Evolutionary conservation across 2,113 vertebrate genomes (phyloP).

Genomic region (Condylura cristata): DNA sequence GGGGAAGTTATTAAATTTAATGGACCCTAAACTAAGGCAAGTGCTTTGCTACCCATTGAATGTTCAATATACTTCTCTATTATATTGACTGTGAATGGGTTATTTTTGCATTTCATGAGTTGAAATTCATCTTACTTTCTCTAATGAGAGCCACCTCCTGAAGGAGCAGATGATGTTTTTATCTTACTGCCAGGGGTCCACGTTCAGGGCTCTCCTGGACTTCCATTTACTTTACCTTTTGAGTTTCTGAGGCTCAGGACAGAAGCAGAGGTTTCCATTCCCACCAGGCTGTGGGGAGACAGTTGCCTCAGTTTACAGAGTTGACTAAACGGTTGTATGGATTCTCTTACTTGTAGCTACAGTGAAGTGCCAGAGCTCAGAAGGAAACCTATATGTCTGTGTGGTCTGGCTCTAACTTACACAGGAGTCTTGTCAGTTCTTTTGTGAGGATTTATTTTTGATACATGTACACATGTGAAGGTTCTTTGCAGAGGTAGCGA

Average conservation of each 20-base stretch:
- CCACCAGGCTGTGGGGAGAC: background rate
- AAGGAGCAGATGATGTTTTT: background rate
- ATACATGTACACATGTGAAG: background rate
- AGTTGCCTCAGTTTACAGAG: background rate
- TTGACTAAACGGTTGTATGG: background rate
- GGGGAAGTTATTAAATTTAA: slow-evolving; percentile 79
- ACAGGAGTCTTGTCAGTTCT: background rate
- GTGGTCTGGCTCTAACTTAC: background rate
- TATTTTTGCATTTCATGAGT: slow-evolving; percentile 41
- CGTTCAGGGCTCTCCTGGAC: background rate
- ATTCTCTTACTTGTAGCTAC: background rate
- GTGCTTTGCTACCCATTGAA: slow-evolving; percentile 50
- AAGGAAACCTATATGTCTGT: background rate
- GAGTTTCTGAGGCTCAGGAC: background rate
- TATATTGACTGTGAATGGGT: background rate
- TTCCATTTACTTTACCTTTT: background rate
- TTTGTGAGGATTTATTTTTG: slow-evolving; percentile 28
- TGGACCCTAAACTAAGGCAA: slow-evolving; percentile 75
- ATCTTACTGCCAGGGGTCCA: background rate
- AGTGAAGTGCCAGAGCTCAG: background rate
- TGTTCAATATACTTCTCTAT: slow-evolving; percentile 43
- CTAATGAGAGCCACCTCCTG: background rate
- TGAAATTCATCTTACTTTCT: slow-evolving; percentile 36
- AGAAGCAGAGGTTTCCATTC: background rate
- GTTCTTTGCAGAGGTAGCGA: background rate